Evolutionary conservation across 2,113 vertebrate genomes (phyloP).

Genomic region (Channa maculata): DNA sequence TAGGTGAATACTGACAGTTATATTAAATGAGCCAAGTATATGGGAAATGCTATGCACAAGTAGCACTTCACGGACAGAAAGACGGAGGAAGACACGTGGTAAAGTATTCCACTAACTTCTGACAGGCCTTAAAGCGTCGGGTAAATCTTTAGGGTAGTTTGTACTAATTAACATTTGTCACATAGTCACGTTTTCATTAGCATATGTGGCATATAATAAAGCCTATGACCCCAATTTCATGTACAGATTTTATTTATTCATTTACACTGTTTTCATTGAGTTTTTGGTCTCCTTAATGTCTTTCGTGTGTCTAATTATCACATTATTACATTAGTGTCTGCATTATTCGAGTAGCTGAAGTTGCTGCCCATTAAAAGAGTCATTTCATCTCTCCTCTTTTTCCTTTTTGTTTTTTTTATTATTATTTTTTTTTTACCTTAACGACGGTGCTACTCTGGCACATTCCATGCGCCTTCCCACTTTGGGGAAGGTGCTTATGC

Average conservation of each 20-base stretch:
- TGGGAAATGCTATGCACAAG: conserved; percentile 52
- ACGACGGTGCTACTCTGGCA: conserved; percentile 91
- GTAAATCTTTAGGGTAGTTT: conserved; percentile 11
- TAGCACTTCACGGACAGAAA: conserved; percentile 44
- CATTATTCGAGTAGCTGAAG: conserved; percentile 77
- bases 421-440: conserved; percentile 70
- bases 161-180: conserved; percentile 43
- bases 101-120: conserved; percentile 16
- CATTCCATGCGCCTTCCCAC: conserved; percentile 86
- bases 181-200: conserved; percentile 1
- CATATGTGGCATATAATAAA: conserved; percentile 15
- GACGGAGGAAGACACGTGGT: conserved; percentile 36
- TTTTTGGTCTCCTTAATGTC: conserved; percentile 62
- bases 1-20: conserved; percentile 85
- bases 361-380: conserved; percentile 80
- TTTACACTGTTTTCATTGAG: conserved; percentile 60
- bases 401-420: conserved; percentile 37
- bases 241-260: conserved; percentile 66
- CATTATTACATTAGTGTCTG: conserved; percentile 80
- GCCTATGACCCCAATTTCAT: conserved; percentile 40
- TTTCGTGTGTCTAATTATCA: conserved; percentile 76
- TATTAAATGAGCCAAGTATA: conserved; percentile 80
- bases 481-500: conserved; percentile 99
- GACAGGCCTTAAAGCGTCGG: conserved; percentile 18
- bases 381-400: conserved; percentile 69